These are phyloP conservation scores for Leuctra nigra DNA, from an alignment of 2,888 invertebrate species.

Conservation along the genomic window DNA sequence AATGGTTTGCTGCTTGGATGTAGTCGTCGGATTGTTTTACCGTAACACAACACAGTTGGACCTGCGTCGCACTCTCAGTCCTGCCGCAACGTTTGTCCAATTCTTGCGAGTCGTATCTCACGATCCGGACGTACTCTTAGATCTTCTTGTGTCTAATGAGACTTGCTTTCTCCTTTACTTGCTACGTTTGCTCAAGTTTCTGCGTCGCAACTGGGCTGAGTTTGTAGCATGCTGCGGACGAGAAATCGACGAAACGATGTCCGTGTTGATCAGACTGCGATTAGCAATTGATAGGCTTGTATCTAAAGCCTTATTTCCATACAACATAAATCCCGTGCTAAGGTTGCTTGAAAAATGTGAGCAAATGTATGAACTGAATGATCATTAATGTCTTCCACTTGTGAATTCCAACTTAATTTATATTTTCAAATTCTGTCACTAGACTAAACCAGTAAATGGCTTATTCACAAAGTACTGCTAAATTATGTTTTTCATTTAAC, in stretches of 20 bases:
- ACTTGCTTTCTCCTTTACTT: conserved; percentile 84
- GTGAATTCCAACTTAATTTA: background rate
- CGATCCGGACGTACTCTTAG: conserved; percentile 72
- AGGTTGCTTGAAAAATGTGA: conserved; percentile 78
- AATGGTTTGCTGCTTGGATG: conserved; percentile 86
- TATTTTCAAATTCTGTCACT: background rate
- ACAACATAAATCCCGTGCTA: conserved; percentile 83
- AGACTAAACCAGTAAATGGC: conserved; percentile 2
- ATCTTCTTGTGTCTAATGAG: conserved; percentile 83
- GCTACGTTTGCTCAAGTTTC: conserved; percentile 75
- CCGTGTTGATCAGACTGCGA: conserved; percentile 69
- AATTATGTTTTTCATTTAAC: conserved; percentile 21
- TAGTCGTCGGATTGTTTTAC: conserved; percentile 77
- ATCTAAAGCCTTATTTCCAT: conserved; percentile 76
- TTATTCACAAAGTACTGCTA: conserved; percentile 9
- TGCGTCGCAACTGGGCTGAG: conserved; percentile 74
- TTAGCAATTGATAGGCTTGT: conserved; percentile 77
- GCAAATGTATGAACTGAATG: conserved; percentile 76
- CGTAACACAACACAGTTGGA: conserved; percentile 68
- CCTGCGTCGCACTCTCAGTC: conserved; percentile 74
- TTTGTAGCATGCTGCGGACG: conserved; percentile 71
- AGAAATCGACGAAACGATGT: conserved; percentile 74
- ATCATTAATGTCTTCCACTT: conserved; percentile 34
- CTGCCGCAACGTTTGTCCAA: conserved; percentile 78
- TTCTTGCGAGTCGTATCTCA: conserved; percentile 72